A percentile compares a stretch with the other conserved stretches of the same genome.
Evolutionary conservation across 2,113 vertebrate species (phyloP).

Genomic region (Turdus rufiventris): DNA sequence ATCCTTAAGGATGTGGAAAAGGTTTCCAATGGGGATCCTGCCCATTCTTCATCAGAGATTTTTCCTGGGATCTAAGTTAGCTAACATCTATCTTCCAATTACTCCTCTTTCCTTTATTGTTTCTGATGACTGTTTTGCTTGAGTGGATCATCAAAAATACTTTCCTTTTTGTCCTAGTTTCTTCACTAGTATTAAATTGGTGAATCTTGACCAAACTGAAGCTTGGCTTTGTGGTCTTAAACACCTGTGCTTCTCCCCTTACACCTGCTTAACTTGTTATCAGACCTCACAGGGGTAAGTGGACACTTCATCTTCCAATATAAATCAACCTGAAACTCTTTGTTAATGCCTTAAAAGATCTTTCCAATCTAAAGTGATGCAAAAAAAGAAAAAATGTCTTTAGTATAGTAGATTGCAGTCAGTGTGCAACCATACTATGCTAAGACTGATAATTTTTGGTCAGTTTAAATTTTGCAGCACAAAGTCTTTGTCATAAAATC

Average conservation of each 20-base stretch:
- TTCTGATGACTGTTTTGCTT: not conserved
- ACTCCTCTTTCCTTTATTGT: not conserved
- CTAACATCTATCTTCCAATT: not conserved
- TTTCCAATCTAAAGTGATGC: not conserved
- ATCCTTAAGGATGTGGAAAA: not conserved
- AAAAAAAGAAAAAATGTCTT: not conserved
- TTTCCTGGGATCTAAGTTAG: not conserved
- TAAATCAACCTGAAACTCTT: not conserved
- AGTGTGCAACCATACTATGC: not conserved
- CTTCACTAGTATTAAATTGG: not conserved
- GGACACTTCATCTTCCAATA: not conserved
- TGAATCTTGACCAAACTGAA: not conserved
- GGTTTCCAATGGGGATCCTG: not conserved
- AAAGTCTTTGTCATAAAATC: not conserved
- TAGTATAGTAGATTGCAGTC: not conserved
- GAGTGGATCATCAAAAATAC: not conserved
- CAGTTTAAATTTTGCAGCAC: not conserved
- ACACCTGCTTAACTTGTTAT: not conserved
- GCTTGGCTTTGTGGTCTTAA: not conserved
- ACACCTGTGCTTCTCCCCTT: not conserved
- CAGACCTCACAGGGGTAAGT: not conserved
- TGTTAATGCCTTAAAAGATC: not conserved
- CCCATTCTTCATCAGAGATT: not conserved
- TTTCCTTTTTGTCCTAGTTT: not conserved
- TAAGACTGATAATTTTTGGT: not conserved